phyloP scores from a whole-genome alignment of 2,113 vertebrate species.

The Sebastes schlegelii region DNA sequence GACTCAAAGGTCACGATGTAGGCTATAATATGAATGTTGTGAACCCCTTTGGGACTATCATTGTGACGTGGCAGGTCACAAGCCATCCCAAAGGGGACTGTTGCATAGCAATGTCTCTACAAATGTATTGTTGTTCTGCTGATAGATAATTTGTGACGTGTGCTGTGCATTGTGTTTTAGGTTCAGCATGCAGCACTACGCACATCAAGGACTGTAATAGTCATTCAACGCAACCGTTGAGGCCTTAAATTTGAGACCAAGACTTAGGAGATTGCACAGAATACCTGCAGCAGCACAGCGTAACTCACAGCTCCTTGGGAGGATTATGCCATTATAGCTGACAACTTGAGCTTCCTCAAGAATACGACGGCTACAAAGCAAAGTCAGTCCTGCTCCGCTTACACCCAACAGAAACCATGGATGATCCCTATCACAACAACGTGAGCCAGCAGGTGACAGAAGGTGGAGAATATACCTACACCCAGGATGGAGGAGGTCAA shows the following conservation, averaged over 20 bases:
- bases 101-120: slow-evolving; percentile 15
- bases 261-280: slow-evolving; percentile 3
- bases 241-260: slow-evolving; percentile 53
- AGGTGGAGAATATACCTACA: slow-evolving; percentile 83
- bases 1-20: neutral
- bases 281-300: slow-evolving; percentile 32
- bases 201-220: slow-evolving; percentile 56
- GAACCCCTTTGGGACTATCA: neutral
- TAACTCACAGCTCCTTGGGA: slow-evolving; percentile 42
- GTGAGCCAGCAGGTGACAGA: slow-evolving; percentile 83
- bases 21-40: neutral
- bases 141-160: slow-evolving; percentile 15
- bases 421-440: slow-evolving; percentile 88
- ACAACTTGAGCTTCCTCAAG: slow-evolving; percentile 49
- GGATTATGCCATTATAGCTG: slow-evolving; percentile 78
- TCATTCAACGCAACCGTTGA: slow-evolving; percentile 40
- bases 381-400: slow-evolving; percentile 51
- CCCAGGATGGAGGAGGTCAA: slow-evolving; percentile 82
- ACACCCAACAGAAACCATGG: slow-evolving; percentile 80
- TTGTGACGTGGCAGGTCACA: slow-evolving; percentile 17
- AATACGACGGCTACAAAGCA: slow-evolving; percentile 47
- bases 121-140: slow-evolving; percentile 6
- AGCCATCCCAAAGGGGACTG: neutral
- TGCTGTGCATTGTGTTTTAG: slow-evolving; percentile 62
- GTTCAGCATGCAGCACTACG: slow-evolving; percentile 73